phyloP scores from a whole-genome alignment of 2,113 vertebrate species.

The Haliaeetus leucogaster region DNA sequence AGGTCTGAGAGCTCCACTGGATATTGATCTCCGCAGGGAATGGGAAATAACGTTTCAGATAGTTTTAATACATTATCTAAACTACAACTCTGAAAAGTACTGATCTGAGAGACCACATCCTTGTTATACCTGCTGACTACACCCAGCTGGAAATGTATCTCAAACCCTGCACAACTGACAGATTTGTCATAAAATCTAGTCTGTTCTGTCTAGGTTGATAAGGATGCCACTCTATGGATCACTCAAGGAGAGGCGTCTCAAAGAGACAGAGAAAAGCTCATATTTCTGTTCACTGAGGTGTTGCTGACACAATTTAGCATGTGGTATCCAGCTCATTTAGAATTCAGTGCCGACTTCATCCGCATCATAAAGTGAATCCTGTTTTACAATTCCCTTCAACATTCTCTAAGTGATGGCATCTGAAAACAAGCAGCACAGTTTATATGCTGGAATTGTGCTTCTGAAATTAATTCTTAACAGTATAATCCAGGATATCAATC shows the following conservation, averaged over 20 bases:
- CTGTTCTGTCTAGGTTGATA: conserved; percentile 36
- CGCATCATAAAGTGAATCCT: conserved; percentile 50
- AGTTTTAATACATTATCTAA: neutral
- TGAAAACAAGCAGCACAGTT: conserved; percentile 52
- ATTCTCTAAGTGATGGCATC: conserved; percentile 58
- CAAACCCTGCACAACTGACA: neutral
- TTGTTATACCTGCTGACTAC: neutral
- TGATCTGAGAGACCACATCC: neutral
- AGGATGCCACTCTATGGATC: conserved; percentile 43
- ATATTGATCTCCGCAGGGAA: neutral
- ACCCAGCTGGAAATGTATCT: neutral
- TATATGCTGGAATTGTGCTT: conserved; percentile 2
- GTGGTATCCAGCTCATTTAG: conserved; percentile 21
- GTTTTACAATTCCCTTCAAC: conserved; percentile 64
- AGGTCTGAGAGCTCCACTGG: neutral
- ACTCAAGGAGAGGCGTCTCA: conserved; percentile 37
- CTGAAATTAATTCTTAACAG: conserved; percentile 12
- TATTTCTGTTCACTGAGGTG: conserved; percentile 56
- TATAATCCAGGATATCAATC: neutral
- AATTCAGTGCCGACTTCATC: conserved; percentile 37
- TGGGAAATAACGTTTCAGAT: neutral
- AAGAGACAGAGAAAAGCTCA: conserved; percentile 35
- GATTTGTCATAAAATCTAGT: conserved; percentile 26
- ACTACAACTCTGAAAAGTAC: neutral
- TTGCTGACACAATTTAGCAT: conserved; percentile 56